Conservation (phyloP, 2,113 vertebrate species). For the Nerophis lumbriciformis region DNA sequence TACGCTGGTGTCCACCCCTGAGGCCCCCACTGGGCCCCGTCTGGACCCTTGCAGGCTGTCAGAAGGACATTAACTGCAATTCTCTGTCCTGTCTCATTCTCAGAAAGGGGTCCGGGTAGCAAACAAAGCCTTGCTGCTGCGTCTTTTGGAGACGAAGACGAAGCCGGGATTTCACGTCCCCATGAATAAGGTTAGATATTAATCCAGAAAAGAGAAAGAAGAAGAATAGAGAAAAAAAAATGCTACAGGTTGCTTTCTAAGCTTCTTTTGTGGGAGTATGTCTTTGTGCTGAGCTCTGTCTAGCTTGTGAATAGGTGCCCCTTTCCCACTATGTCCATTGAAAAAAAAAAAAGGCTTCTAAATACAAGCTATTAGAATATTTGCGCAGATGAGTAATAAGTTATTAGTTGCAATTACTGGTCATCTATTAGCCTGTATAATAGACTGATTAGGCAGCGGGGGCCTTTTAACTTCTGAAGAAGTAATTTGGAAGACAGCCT, state of each 20-base stretch:
- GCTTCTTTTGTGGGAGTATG: slow-evolving; percentile 70
- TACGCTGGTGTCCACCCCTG: slow-evolving; percentile 48
- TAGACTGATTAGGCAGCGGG: slow-evolving; percentile 72
- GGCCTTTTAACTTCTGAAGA: slow-evolving; percentile 78
- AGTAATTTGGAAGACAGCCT: slow-evolving; percentile 74
- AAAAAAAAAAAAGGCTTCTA: slow-evolving; percentile 70
- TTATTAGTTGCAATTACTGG: slow-evolving; percentile 84
- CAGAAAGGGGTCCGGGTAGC: slow-evolving; percentile 48
- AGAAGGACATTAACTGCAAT: slow-evolving; percentile 70
- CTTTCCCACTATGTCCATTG: slow-evolving; percentile 64
- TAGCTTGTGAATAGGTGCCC: slow-evolving; percentile 66
- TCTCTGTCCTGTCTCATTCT: slow-evolving; percentile 55
- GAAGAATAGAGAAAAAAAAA: slow-evolving; percentile 57
- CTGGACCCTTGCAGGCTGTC: slow-evolving; percentile 40
- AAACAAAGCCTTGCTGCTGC: slow-evolving; percentile 70
- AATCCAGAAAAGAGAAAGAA: slow-evolving; percentile 65
- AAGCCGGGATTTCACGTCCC: slow-evolving; percentile 64
- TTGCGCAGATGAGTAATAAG: slow-evolving; percentile 79
- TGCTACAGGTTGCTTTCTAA: slow-evolving; percentile 79
- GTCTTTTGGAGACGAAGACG: slow-evolving; percentile 65
- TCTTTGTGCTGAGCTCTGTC: slow-evolving; percentile 71
- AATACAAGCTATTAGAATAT: slow-evolving; percentile 81
- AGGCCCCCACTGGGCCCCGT: slow-evolving; percentile 49
- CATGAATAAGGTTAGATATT: slow-evolving; percentile 77
- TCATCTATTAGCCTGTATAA: slow-evolving; percentile 79